Percentiles rank a stretch among this genome's conserved stretches.
These are phyloP conservation scores for Stichopus horrens DNA, from an alignment of 53 echinoderm and acorn worm genomes.

Conservation along the genomic window DNA sequence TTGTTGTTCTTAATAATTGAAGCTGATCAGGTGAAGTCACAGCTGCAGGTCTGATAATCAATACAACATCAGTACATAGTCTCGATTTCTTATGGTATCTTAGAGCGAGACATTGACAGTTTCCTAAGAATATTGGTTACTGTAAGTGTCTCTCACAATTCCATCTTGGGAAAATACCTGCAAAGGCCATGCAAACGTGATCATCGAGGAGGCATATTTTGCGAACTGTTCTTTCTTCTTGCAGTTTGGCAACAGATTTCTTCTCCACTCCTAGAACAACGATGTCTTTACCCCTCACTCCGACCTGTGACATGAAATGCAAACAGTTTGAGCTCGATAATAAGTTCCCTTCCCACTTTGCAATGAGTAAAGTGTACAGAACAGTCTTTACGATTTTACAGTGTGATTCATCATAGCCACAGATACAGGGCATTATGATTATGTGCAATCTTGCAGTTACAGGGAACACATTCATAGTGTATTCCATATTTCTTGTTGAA, in stretches of 20 bases:
- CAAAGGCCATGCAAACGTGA: constrained; percentile 99
- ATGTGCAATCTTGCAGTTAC: no score
- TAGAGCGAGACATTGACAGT: background rate
- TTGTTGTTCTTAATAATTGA: no score
- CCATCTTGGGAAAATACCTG: constrained; percentile 58
- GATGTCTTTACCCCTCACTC: constrained; percentile 92
- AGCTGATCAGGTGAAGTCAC: no score
- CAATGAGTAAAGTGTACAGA: no score
- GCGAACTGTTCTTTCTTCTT: constrained; percentile 93
- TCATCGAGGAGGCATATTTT: constrained; percentile 97
- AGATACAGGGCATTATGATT: no score
- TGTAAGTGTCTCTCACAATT: background rate
- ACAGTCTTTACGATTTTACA: no score
- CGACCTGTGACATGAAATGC: constrained; percentile 59
- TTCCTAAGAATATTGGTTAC: background rate
- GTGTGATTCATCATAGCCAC: no score
- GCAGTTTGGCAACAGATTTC: constrained; percentile 96
- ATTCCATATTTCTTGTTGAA: no score
- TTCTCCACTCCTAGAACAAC: constrained; percentile 98
- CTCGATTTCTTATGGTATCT: background rate
- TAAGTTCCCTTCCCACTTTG: no score
- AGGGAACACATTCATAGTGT: no score
- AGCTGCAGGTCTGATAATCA: background rate
- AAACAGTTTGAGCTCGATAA: no score
- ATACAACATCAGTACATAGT: background rate